phyloP scores from a whole-genome alignment of 1,140 invertebrate genomes.

The Apis laboriosa region DNA sequence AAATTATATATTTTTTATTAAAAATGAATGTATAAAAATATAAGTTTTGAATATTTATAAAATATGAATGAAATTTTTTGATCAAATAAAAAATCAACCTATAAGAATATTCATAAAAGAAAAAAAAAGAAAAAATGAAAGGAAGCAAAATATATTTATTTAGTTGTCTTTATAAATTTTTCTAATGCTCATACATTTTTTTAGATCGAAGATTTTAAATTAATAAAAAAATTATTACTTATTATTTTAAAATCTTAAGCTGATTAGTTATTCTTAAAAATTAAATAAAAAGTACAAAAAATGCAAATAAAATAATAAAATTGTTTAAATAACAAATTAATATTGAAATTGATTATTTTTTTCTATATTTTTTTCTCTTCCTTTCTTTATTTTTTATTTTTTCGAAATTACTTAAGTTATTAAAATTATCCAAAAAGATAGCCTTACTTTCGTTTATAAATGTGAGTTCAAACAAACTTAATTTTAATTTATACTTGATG shows the following conservation, averaged over 20 bases:
- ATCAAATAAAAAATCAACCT: not conserved
- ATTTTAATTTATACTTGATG: too few relatives aligned
- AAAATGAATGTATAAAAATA: conserved; percentile 7
- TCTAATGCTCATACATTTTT: not conserved
- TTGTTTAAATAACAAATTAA: too few relatives aligned
- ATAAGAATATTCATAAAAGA: not conserved
- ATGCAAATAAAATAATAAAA: too few relatives aligned
- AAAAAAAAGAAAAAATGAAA: not conserved
- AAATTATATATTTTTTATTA: conserved; percentile 15
- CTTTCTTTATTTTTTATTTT: not conserved
- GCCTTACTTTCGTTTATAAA: not conserved
- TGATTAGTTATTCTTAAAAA: too few relatives aligned
- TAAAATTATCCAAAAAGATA: not conserved
- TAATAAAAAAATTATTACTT: too few relatives aligned
- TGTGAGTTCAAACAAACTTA: not conserved
- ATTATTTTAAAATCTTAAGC: too few relatives aligned
- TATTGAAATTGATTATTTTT: not conserved
- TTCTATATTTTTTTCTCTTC: not conserved
- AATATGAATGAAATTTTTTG: not conserved
- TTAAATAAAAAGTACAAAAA: too few relatives aligned
- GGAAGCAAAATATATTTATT: not conserved
- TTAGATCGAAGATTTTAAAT: not conserved
- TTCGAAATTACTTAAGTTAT: not conserved
- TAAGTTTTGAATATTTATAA: conserved; percentile 11
- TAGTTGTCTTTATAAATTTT: not conserved